Evolutionary conservation across 2,888 invertebrate genomes (phyloP), one percentile per base, ranked within the genome.

Genomic region (Rhabditophanes sp.): DNA sequence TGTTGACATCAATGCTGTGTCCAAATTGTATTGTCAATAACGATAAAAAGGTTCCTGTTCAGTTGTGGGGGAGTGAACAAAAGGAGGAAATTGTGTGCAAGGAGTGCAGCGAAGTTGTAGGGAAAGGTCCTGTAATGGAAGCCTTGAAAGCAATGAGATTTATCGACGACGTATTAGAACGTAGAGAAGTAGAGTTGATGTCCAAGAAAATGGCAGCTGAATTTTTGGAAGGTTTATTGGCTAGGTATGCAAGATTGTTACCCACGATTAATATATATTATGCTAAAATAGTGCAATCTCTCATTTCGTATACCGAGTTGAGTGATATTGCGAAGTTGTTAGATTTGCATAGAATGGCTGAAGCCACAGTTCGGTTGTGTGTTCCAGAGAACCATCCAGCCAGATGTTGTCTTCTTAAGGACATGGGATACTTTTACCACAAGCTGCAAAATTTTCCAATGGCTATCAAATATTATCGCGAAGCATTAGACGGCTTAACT

Each of bases 321-420:
- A 25, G 23, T 9, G 44, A 55, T 11, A 26, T 34, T 4, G 19
- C 26, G 12, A 38, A 41, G 8, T 33, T 56, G 14, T 35, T 58
- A 14, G 33, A 39, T 9, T 35, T 55, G 14, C 57, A 56, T 36
- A 25, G 48, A 19, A 29, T 42, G 4, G 45, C 46, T 12, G 52
- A 53, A 30, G 45, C 37, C 2, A 59, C 60, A 28, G 43, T 59
- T 20, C 42, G 56, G 6, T 16, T 44, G 2, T 57, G 52, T 35
- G 59, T 48, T 34, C 59, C 59, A 4, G 31, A 37, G 4, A 48
- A 51, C 35, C 59, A 59, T 37, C 59, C 59, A 8, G 58, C 53
- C n/a, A n/a, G n/a, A n/a, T n/a, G n/a, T n/a, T n/a, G n/a, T n/a
- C n/a, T n/a, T n/a, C n/a, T n/a, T n/a, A n/a, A n/a, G n/a, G n/a